Base-by-base conservation (phyloP, 2,113 vertebrate genomes). In the Rhea pennata region DNA sequence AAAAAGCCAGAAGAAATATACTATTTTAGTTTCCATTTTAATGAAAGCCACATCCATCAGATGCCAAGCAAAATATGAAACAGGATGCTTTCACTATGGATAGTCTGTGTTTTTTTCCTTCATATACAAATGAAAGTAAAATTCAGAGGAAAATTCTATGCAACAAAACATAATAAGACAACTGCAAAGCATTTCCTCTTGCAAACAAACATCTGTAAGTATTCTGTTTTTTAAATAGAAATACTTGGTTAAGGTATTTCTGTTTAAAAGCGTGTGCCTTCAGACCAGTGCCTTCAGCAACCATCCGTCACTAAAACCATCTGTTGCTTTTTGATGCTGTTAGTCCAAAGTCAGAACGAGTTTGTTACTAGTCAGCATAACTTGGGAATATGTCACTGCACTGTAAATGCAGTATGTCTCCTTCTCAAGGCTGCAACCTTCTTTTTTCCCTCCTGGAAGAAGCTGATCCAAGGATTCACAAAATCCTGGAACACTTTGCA, bases 331-430 rank as follows among this genome's bases (percentile, higher is more conserved):
- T 33, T 67, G 64, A 40, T 15, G 8, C 65, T 61, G 9, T 5
- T 51, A 22, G 12, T 54, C 51, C 53, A 13, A 39, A 62, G 31
- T 50, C 72, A 71, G 42, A 78, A 15, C 27, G 39, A 7, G 15
- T 13, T 42, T 67, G 82, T 64, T 74, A 33, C 36, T 33, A 2
- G 10, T 56, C n/a, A 84, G 39, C 5, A 2, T 3, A 31, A 84
- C 1, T 3, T n/a, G 54, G 21, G 40, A 76, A 39, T 74, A 54
- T 20, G 21, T 77, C 72, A 46, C 26, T 66, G 31, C 31, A 48
- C 15, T 0, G 4, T 10, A 6, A 88, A 29, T 10, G 17, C 70
- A 84, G 29, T 48, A 1, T 0, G 0, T 27, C 48, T 22, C 33
- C 26, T 64, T 87, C 39, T 82, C 44, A n/a, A 7, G 27, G 20